Percentiles rank a stretch among this genome's conserved stretches.
Conservation (phyloP, 2,888 invertebrate species). For the Bibio marci region DNA sequence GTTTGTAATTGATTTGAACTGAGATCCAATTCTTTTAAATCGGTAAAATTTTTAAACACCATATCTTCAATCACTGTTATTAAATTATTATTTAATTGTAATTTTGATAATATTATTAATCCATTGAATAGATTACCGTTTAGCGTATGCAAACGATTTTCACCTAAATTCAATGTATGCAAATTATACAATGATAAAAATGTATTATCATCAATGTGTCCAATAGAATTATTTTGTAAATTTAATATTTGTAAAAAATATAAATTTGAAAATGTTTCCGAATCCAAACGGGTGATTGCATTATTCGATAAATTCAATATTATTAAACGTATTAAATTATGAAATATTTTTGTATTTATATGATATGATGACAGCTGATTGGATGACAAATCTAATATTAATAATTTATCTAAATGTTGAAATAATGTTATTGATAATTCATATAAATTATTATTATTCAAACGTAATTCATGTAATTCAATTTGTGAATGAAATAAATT, state of each 20-base stretch:
- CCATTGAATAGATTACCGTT: conserved; percentile 71
- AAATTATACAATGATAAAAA: conserved; percentile 77
- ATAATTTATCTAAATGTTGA: conserved; percentile 64
- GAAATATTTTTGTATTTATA: conserved; percentile 70
- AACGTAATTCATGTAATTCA: conserved; percentile 64
- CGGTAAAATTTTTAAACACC: conserved; percentile 75
- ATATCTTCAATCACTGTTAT: conserved; percentile 60
- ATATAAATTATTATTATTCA: conserved; percentile 70
- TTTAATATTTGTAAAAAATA: conserved; percentile 74
- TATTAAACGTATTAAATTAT: conserved; percentile 67
- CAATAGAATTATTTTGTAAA: conserved; percentile 71
- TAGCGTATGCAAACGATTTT: conserved; percentile 68
- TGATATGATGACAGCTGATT: conserved; percentile 74
- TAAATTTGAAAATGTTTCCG: conserved; percentile 70
- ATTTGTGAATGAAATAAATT: conserved; percentile 65
- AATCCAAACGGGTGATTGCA: conserved; percentile 65
- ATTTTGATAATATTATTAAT: conserved; percentile 62
- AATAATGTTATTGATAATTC: conserved; percentile 70
- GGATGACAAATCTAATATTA: conserved; percentile 67
- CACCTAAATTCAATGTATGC: conserved; percentile 74
- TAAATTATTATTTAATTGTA: conserved; percentile 73
- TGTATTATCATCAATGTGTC: conserved; percentile 75
- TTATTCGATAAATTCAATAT: conserved; percentile 75
- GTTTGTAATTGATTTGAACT: conserved; percentile 69
- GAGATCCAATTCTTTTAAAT: conserved; percentile 73